Percentiles rank a stretch among this genome's conserved stretches.
Evolutionary conservation across 1,140 invertebrate genomes (phyloP).

Genomic region (Glomeris maerens): DNA sequence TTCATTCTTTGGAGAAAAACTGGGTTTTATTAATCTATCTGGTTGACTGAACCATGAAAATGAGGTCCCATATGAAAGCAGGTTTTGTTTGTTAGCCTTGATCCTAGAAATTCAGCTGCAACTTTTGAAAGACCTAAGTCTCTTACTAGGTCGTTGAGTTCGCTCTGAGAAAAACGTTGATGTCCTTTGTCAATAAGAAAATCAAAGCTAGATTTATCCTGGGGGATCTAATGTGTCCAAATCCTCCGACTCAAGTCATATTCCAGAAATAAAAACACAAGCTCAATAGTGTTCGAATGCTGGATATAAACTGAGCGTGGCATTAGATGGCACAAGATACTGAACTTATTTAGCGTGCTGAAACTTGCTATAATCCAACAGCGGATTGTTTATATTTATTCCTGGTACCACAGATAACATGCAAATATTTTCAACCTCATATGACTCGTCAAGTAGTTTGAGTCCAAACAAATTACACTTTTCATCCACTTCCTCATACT

Average conservation of each 20-base stretch:
- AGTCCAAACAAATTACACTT: too few relatives aligned
- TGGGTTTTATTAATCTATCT: conserved; percentile 11
- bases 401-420: too few relatives aligned
- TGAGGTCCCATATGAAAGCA: conserved; percentile 6
- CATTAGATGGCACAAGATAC: too few relatives aligned
- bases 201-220: conserved; percentile 7
- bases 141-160: conserved; percentile 5
- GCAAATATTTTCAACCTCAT: too few relatives aligned
- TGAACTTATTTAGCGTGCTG: conserved; percentile 5
- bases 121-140: conserved; percentile 5
- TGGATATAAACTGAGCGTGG: conserved; percentile 3
- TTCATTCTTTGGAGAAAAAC: conserved; percentile 13
- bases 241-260: conserved; percentile 4
- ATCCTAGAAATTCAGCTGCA: conserved; percentile 1
- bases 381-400: too few relatives aligned
- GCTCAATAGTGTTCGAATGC: conserved; percentile 6
- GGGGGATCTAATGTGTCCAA: conserved; percentile 5
- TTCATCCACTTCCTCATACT: too few relatives aligned
- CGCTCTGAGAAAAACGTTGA: conserved; percentile 10
- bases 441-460: too few relatives aligned
- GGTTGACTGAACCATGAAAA: conserved; percentile 13
- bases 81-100: conserved; percentile 1
- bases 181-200: conserved; percentile 5
- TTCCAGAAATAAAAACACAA: conserved; percentile 8
- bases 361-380: conserved; percentile 5